These are phyloP conservation scores for Berghia stephanieae DNA, from an alignment of 1,140 invertebrate genomes.

Conservation along the genomic window DNA sequence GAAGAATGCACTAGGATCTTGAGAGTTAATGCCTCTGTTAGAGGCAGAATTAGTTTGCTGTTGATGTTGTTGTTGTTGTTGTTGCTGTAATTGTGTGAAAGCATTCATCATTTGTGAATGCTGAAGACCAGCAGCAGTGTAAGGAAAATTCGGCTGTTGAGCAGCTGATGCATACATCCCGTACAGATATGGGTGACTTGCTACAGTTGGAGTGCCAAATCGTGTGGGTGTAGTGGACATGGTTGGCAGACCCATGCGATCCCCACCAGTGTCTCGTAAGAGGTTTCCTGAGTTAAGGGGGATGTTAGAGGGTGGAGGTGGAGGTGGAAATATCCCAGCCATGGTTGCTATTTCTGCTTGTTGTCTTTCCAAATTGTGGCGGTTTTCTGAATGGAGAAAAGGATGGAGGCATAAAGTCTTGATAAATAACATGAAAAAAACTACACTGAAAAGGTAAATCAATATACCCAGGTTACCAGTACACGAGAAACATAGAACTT, in stretches of 20 bases:
- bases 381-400: constrained; percentile 41
- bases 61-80: not conserved
- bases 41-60: not conserved
- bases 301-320: constrained; percentile 9
- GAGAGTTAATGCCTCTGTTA: not conserved
- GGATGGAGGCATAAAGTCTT: not conserved
- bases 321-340: constrained; percentile 29
- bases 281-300: constrained; percentile 17
- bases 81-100: not conserved
- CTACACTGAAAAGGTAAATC: no score
- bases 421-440: no score
- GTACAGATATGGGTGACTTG: constrained; percentile 13
- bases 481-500: no score
- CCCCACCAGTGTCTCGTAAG: not conserved
- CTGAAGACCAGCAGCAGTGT: not conserved
- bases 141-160: not conserved
- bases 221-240: constrained; percentile 6
- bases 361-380: constrained; percentile 43
- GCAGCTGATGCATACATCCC: constrained; percentile 19
- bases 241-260: not conserved
- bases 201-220: no score
- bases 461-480: no score
- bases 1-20: constrained; percentile 30
- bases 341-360: constrained; percentile 38
- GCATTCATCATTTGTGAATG: constrained; percentile 23